A percentile compares a stretch with the other conserved stretches of the same genome.
These are phyloP conservation scores for Neogobius melanostomus DNA, from an alignment of 2,113 vertebrate species.

Conservation along the genomic window DNA sequence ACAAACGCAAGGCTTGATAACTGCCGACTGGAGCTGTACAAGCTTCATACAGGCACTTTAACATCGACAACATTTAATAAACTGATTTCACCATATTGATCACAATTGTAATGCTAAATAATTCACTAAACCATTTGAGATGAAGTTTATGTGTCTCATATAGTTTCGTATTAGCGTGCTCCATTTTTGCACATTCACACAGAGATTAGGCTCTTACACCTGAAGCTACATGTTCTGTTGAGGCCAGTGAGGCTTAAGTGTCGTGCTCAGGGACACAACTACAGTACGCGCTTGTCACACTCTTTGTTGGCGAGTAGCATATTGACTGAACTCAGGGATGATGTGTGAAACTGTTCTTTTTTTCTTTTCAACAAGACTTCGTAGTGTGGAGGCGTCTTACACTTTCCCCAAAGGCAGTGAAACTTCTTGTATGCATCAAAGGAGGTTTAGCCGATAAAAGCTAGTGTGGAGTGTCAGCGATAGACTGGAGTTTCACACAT, in stretches of 20 bases:
- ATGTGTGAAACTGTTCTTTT: background rate
- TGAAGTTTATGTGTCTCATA: too few relatives aligned
- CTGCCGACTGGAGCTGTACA: slow-evolving; percentile 38
- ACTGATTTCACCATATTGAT: too few relatives aligned
- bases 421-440: background rate
- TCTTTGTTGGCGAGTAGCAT: background rate
- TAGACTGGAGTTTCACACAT: background rate
- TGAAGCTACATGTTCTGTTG: too few relatives aligned
- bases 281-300: background rate
- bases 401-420: background rate
- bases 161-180: too few relatives aligned
- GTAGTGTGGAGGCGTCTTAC: too few relatives aligned
- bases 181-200: too few relatives aligned
- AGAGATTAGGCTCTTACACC: too few relatives aligned
- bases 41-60: slow-evolving; percentile 17
- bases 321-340: background rate
- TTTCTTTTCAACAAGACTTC: background rate
- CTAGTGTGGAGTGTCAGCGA: background rate
- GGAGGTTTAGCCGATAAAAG: background rate
- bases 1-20: slow-evolving; percentile 62
- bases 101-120: too few relatives aligned
- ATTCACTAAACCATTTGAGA: too few relatives aligned
- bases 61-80: slow-evolving; percentile 4
- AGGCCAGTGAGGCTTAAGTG: too few relatives aligned
- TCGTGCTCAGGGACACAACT: too few relatives aligned